These are phyloP conservation scores for Diarsia dahlii DNA, from an alignment of 2,888 invertebrate genomes.

Conservation along the genomic window DNA sequence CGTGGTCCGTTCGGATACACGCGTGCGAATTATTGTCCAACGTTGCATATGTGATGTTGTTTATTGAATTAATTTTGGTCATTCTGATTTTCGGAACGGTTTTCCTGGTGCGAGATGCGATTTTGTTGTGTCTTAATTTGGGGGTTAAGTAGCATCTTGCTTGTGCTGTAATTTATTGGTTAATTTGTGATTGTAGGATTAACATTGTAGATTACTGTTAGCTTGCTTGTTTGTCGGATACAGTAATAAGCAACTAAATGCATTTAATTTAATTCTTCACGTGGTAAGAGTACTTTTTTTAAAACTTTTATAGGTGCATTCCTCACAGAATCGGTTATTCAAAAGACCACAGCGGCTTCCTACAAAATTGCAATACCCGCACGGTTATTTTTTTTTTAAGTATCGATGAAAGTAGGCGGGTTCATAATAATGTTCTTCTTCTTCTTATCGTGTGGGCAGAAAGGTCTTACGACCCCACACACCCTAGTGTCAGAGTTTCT, in stretches of 20 bases:
- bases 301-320: too few relatives aligned
- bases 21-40: slow-evolving; percentile 89
- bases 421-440: too few relatives aligned
- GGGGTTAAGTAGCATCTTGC: slow-evolving; percentile 11
- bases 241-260: not conserved
- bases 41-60: slow-evolving; percentile 89
- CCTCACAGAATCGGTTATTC: too few relatives aligned
- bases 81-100: slow-evolving; percentile 78
- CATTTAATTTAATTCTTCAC: not conserved
- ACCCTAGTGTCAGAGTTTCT: too few relatives aligned
- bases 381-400: too few relatives aligned
- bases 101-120: slow-evolving; percentile 61
- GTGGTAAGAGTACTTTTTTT: not conserved
- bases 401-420: too few relatives aligned
- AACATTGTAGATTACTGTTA: not conserved
- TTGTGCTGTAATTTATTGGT: slow-evolving; percentile 3
- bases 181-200: not conserved
- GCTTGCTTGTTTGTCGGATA: not conserved
- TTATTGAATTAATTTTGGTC: slow-evolving; percentile 89
- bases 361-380: too few relatives aligned
- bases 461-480: too few relatives aligned
- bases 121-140: slow-evolving; percentile 69
- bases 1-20: slow-evolving; percentile 83
- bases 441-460: too few relatives aligned
- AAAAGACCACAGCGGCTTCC: too few relatives aligned